phyloP scores from a whole-genome alignment of 2,888 invertebrate genomes.

The Drosophila sordidapex region DNA sequence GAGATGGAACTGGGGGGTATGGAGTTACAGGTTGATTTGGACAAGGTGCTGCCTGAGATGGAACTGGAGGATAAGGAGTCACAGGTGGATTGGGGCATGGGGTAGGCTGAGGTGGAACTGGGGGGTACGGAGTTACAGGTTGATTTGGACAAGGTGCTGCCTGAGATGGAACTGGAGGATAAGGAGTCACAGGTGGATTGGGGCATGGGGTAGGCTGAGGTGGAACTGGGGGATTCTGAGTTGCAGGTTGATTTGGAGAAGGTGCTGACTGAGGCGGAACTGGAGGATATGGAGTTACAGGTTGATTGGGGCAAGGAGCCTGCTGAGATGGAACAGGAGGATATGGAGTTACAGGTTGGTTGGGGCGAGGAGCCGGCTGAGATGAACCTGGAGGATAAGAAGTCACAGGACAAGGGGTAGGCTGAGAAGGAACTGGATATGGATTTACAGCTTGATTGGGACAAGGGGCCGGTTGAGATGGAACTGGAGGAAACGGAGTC shows the following conservation, averaged over 20 bases:
- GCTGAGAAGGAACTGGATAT: background rate
- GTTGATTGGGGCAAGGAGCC: conserved; percentile 9
- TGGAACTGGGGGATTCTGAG: conserved; percentile 7
- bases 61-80: background rate
- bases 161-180: conserved; percentile 3
- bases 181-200: background rate
- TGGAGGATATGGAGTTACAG: conserved; percentile 12
- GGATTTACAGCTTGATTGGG: conserved; percentile 22
- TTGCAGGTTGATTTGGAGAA: conserved; percentile 20
- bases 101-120: background rate
- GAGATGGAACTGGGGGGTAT: background rate
- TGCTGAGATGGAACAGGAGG: conserved; percentile 2
- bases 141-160: conserved; percentile 10
- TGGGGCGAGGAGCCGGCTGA: conserved; percentile 10
- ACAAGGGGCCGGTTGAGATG: conserved; percentile 2
- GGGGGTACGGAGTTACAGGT: conserved; percentile 11
- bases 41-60: background rate
- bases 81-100: conserved; percentile 10
- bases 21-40: background rate
- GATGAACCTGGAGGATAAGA: conserved; percentile 10
- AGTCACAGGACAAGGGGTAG: conserved; percentile 3
- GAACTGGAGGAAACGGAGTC: conserved; percentile 4
- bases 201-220: conserved; percentile 1
- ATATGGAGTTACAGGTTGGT: conserved; percentile 17
- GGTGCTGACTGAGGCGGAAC: background rate